phyloP scores from a whole-genome alignment of 2,797 vertebrate genomes.

The Catamblyrhynchus diadema region DNA sequence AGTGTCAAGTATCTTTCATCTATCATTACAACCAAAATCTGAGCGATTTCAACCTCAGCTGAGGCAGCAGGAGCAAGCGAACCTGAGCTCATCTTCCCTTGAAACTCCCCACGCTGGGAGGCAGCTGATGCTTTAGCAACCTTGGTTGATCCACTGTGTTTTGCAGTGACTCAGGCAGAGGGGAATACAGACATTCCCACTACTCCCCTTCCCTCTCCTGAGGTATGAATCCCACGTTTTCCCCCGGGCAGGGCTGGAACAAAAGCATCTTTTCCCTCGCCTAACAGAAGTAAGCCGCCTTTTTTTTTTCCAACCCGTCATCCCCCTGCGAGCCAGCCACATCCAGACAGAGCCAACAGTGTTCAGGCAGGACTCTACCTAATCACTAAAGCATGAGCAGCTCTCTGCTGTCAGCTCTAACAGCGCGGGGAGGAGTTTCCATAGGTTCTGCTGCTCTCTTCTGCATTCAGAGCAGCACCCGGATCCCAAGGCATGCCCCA shows the following conservation, averaged over 20 bases:
- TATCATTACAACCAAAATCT: background rate
- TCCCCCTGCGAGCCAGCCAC: background rate
- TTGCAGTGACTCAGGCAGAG: background rate
- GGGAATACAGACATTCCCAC: background rate
- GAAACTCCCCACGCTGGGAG: background rate
- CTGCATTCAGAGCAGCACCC: background rate
- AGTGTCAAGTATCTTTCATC: background rate
- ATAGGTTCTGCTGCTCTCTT: background rate
- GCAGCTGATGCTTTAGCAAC: background rate
- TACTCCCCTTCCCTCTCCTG: background rate
- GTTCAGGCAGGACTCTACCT: background rate
- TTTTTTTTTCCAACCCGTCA: background rate
- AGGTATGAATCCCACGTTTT: background rate
- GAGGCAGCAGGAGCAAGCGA: rapidly evolving
- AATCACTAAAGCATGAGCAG: background rate
- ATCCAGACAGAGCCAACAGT: background rate
- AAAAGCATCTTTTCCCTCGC: background rate
- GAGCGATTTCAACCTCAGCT: background rate
- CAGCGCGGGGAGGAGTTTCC: rapidly evolving
- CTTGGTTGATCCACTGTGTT: background rate
- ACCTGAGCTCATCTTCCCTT: background rate
- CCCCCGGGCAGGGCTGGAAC: background rate
- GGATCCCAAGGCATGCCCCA: background rate
- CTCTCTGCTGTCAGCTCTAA: background rate
- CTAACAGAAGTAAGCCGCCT: background rate